Conservation (phyloP, 2,888 invertebrate genomes). For the Drosophila paranaensis region DNA sequence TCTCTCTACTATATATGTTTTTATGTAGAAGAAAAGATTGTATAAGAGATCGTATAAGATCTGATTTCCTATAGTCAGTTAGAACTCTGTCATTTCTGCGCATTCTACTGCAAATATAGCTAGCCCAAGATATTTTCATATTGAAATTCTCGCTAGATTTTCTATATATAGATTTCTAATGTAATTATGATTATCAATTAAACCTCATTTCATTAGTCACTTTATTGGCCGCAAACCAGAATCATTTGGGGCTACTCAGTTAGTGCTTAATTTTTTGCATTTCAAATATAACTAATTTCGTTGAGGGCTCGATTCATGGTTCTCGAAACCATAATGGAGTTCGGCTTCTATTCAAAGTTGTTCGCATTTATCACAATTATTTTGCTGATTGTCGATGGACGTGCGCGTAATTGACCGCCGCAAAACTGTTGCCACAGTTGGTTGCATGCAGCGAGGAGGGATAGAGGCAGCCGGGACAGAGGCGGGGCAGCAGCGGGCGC, state of each 20-base stretch:
- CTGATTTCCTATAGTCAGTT: too few species aligned
- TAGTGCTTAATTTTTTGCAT: neutral
- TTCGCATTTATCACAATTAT: constrained; percentile 4
- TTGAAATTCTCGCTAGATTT: neutral
- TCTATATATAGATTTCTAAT: neutral
- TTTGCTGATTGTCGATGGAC: neutral
- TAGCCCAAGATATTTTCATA: neutral
- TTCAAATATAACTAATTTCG: neutral
- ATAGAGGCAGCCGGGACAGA: neutral
- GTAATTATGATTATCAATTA: neutral
- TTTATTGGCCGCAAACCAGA: neutral
- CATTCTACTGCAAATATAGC: too few species aligned
- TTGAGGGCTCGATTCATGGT: neutral
- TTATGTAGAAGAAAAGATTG: too few species aligned
- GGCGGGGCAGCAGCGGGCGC: neutral
- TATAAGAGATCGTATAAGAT: too few species aligned
- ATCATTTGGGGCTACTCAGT: neutral
- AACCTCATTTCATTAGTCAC: neutral
- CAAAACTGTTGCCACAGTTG: constrained; percentile 10
- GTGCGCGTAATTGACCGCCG: constrained; percentile 8
- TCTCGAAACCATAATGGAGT: neutral
- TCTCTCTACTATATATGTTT: too few species aligned
- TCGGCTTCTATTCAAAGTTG: neutral
- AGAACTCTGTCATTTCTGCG: too few species aligned
- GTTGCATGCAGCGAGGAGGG: constrained; percentile 3